Evolutionary conservation across 2,888 invertebrate species (phyloP).

Genomic region (Arge pagana): DNA sequence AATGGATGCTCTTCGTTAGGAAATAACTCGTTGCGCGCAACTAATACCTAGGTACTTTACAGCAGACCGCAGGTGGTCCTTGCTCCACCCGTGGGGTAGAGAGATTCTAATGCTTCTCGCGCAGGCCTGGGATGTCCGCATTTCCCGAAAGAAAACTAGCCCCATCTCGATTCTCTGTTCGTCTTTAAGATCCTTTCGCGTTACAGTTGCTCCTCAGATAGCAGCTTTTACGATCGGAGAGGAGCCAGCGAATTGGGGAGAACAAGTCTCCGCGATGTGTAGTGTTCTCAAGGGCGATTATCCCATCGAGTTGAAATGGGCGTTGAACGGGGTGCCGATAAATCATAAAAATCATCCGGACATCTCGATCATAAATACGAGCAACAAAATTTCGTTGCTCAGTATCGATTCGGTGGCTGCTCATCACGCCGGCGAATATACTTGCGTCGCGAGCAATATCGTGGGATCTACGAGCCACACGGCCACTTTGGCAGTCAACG

Average conservation of each 20-base stretch:
- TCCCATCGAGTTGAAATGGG: slow-evolving; percentile 77
- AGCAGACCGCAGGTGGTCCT: too few relatives aligned
- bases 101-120: too few relatives aligned
- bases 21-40: too few relatives aligned
- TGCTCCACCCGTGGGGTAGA: too few relatives aligned
- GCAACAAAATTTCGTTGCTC: slow-evolving; percentile 54
- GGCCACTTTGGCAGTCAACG: slow-evolving; percentile 59
- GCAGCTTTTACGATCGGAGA: slow-evolving; percentile 71
- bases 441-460: slow-evolving; percentile 59
- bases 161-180: too few relatives aligned
- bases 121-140: too few relatives aligned
- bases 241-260: slow-evolving; percentile 76
- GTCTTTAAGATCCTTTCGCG: too few relatives aligned
- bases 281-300: slow-evolving; percentile 79
- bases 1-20: too few relatives aligned
- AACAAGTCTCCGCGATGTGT: slow-evolving; percentile 74
- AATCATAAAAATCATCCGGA: slow-evolving; percentile 44
- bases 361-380: slow-evolving; percentile 46
- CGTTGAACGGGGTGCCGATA: slow-evolving; percentile 52
- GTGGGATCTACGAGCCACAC: slow-evolving; percentile 59
- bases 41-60: too few relatives aligned
- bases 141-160: too few relatives aligned
- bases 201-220: slow-evolving; percentile 71
- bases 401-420: slow-evolving; percentile 58
- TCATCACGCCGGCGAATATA: slow-evolving; percentile 59